phyloP scores from a whole-genome alignment of 2,797 vertebrate species.

The Pangasius krempfi region DNA sequence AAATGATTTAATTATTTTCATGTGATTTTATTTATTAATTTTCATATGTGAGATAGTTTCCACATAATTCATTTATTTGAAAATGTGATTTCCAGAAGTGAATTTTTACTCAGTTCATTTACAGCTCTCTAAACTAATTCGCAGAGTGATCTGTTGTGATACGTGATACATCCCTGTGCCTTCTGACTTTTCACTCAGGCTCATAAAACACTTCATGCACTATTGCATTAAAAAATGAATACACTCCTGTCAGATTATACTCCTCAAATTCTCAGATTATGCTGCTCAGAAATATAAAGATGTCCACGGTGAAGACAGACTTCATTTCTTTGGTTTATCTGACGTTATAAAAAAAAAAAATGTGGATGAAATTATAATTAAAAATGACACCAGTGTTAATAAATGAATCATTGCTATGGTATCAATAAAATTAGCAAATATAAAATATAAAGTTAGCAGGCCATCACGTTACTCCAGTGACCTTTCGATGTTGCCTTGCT shows the following conservation, averaged over 20 bases:
- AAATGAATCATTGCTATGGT: slow-evolving; percentile 5
- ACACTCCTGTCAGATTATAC: slow-evolving; percentile 5
- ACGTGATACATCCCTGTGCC: background rate
- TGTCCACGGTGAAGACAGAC: background rate
- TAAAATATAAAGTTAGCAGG: slow-evolving; percentile 19
- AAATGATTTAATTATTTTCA: too few species aligned
- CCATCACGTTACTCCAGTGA: slow-evolving; percentile 9
- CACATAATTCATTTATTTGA: too few species aligned
- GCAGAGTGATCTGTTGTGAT: slow-evolving; percentile 2
- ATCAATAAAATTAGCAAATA: background rate
- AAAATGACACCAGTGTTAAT: background rate
- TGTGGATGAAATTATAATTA: background rate
- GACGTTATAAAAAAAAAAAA: background rate
- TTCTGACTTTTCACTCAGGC: background rate
- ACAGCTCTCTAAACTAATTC: background rate
- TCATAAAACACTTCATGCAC: background rate
- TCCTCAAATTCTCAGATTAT: background rate
- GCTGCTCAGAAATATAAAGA: background rate
- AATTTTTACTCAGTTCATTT: too few species aligned
- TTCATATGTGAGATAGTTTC: too few species aligned
- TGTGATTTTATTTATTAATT: too few species aligned
- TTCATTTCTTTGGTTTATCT: background rate
- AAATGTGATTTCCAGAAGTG: too few species aligned
- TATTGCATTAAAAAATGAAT: background rate
- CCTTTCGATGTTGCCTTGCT: background rate